These are phyloP conservation scores for Hirudo medicinalis DNA, from an alignment of 1,140 invertebrate genomes.

Conservation along the genomic window DNA sequence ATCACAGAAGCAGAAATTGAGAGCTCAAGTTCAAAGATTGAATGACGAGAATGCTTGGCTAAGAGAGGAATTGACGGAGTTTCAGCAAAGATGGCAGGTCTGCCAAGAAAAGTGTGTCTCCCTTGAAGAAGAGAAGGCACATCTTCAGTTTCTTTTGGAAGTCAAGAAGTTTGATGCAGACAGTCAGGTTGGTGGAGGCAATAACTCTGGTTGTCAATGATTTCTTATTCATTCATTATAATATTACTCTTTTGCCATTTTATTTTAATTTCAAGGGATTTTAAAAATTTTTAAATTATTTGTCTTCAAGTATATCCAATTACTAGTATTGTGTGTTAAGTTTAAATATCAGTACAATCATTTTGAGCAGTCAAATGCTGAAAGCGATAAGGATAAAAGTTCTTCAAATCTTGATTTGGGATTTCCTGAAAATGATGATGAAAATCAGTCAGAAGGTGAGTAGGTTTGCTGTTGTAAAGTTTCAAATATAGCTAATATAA, in stretches of 20 bases:
- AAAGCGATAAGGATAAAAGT: conserved; percentile 6
- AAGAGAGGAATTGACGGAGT: conserved; percentile 82
- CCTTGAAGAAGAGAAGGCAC: conserved; percentile 85
- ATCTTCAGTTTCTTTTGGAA: conserved; percentile 85
- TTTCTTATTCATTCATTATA: no score
- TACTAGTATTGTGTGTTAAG: no score
- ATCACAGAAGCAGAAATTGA: conserved; percentile 9
- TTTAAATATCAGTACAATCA: no score
- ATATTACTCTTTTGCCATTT: no score
- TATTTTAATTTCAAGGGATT: no score
- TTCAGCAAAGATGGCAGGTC: conserved; percentile 75
- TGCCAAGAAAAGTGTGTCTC: conserved; percentile 51
- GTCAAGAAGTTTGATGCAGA: conserved; percentile 48
- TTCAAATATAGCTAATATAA: no score
- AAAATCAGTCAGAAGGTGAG: conserved; percentile 36
- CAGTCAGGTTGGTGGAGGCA: conserved; percentile 31
- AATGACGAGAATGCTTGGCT: conserved; percentile 87
- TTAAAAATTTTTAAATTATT: no score
- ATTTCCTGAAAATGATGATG: conserved; percentile 43
- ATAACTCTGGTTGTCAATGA: no score
- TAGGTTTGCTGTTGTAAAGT: neutral
- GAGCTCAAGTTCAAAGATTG: conserved; percentile 60
- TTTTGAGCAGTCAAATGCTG: no score
- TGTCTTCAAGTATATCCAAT: no score
- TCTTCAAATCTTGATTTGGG: conserved; percentile 38